These are phyloP conservation scores for Notolabrus celidotus DNA, from an alignment of 2,797 vertebrate species.

Conservation along the genomic window DNA sequence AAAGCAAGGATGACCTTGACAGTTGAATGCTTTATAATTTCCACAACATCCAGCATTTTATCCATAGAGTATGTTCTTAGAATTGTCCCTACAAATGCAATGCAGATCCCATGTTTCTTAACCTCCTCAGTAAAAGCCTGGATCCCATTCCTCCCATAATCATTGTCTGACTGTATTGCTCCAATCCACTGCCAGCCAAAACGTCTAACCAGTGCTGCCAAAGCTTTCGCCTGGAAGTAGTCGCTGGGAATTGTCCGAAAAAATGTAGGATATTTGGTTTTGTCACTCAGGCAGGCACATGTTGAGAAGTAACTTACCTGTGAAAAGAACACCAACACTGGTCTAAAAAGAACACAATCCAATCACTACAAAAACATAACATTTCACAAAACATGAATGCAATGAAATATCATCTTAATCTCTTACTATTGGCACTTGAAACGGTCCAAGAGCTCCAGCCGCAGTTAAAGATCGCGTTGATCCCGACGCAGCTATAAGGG, in stretches of 20 bases:
- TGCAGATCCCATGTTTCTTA: conserved; percentile 78
- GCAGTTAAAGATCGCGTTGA: conserved; percentile 85
- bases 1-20: conserved; percentile 85
- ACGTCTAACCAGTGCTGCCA: conserved; percentile 81
- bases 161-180: conserved; percentile 83
- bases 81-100: conserved; percentile 84
- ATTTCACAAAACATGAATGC: neutral
- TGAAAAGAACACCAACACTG: too few species aligned
- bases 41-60: conserved; percentile 77
- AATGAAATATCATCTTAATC: neutral
- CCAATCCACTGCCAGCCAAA: conserved; percentile 88
- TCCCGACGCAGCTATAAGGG: conserved; percentile 83
- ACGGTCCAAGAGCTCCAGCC: conserved; percentile 82
- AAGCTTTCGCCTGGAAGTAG: conserved; percentile 84
- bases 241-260: conserved; percentile 87
- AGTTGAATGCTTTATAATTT: conserved; percentile 79
- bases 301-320: conserved; percentile 89
- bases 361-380: neutral
- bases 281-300: conserved; percentile 85
- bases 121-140: conserved; percentile 82
- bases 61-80: conserved; percentile 68
- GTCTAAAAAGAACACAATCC: too few species aligned
- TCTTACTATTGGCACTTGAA: conserved; percentile 83
- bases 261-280: conserved; percentile 84
- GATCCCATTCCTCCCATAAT: conserved; percentile 82